Base-by-base conservation (phyloP, 2,797 vertebrate genomes). In the Synanceia verrucosa region DNA sequence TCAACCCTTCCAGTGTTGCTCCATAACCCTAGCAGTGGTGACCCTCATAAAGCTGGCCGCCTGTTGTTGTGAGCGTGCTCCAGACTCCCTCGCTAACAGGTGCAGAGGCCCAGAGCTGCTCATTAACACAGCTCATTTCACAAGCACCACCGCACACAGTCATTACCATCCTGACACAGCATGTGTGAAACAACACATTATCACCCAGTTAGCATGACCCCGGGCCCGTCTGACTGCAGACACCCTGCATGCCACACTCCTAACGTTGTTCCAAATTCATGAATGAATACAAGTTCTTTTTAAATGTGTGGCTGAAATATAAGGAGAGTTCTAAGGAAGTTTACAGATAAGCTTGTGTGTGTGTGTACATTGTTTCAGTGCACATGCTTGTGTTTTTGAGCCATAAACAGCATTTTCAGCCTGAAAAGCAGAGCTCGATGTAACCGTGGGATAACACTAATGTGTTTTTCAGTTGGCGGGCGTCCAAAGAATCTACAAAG, bases 171-270 rank as follows among this genome's bases (percentile, higher is more conserved):
- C 82, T 23, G 79, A 90, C 84, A 68, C 79, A 52, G 65, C 70
- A 34, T 36, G 69, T 71, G 82, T 79, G 86, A 84, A 91, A 85
- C 70, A 70, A 75, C 91, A 88, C 86, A 93, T 94, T 94, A 94
- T 85, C 93, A 94, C 93, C 88, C 86, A 91, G 91, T 95, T 93
- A 94, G 81, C 72, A 28, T 68, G 72, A 85, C 82, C 77, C 59
- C 52, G 74, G 75, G 65, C 43, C 62, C 7, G 39, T 73, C 69
- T 53, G 46, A 28, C 75, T 78, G 44, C 61, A 68, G 31, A 44
- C 62, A 36, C 58, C 23, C 43, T 23, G 47, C 26, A 16, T 23
- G 19, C 34, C 43, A 37, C 58, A 29, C 48, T 16, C 4, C 1
- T 21, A 47, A 36, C 37, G 19, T 21, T 41, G 18, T 43, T 43